Percentiles rank a stretch among this genome's conserved stretches.
These are phyloP conservation scores for Falcunculus frontatus DNA, from an alignment of 2,113 vertebrate species.

Conservation along the genomic window DNA sequence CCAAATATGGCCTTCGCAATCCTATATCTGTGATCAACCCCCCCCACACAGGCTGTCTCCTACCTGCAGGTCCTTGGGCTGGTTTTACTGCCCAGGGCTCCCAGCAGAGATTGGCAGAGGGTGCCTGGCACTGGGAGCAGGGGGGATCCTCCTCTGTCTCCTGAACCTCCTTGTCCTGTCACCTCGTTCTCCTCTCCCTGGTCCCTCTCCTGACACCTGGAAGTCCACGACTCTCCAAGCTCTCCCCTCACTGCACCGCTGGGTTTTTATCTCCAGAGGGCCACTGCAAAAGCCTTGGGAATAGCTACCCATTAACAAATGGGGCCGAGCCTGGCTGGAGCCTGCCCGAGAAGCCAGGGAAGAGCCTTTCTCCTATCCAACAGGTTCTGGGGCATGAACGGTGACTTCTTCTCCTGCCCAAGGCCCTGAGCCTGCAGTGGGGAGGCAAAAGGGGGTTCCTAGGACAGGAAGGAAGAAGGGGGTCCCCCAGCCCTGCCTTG, in stretches of 20 bases:
- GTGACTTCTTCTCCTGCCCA: neutral
- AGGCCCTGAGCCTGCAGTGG: neutral
- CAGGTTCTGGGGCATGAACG: neutral
- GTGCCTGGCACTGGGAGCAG: neutral
- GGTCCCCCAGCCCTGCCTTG: neutral
- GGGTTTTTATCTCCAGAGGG: neutral
- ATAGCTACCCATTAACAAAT: neutral
- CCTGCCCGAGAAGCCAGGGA: neutral
- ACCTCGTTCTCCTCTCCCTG: neutral
- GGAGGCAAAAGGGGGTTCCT: neutral
- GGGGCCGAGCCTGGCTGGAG: neutral
- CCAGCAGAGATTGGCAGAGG: neutral
- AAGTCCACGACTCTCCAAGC: neutral
- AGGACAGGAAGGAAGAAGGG: neutral
- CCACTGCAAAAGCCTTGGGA: neutral
- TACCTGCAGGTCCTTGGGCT: neutral
- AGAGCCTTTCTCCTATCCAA: neutral
- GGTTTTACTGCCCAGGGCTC: neutral
- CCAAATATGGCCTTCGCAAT: accelerated
- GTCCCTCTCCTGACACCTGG: neutral
- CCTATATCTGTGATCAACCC: neutral
- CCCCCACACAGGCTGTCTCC: neutral
- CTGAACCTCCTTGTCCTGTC: neutral
- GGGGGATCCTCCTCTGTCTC: neutral
- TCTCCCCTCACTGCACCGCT: accelerated